Percentiles rank a stretch among this genome's conserved stretches.
These are phyloP conservation scores for Hylomyscus alleni DNA, from an alignment of 2,797 vertebrate genomes.

Conservation along the genomic window DNA sequence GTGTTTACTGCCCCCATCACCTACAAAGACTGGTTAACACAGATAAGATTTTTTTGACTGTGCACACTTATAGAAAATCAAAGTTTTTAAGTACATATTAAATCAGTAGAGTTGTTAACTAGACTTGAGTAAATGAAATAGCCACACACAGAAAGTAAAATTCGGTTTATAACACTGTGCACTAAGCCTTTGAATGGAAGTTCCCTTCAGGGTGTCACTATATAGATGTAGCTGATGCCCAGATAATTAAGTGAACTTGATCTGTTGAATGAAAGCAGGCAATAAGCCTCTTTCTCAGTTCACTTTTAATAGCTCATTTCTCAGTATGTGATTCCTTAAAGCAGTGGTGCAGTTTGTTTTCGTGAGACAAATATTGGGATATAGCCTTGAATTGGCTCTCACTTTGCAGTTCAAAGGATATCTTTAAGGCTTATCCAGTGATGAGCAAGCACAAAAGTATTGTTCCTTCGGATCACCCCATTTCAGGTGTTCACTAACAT, in stretches of 20 bases:
- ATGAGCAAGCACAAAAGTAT: conserved; percentile 83
- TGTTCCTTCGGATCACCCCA: conserved; percentile 70
- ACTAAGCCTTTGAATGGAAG: conserved; percentile 38
- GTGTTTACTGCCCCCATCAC: background rate
- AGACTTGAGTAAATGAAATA: conserved; percentile 57
- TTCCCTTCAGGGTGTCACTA: conserved; percentile 48
- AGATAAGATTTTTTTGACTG: conserved; percentile 5
- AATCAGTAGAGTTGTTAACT: background rate
- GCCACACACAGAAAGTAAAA: background rate
- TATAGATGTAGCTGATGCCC: conserved; percentile 47
- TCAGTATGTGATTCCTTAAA: conserved; percentile 73
- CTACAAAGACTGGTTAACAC: background rate
- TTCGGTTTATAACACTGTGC: background rate
- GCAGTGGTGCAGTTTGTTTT: conserved; percentile 52
- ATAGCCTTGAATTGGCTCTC: conserved; percentile 79
- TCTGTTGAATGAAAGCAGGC: conserved; percentile 68
- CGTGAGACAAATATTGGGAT: conserved; percentile 64
- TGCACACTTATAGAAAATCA: background rate
- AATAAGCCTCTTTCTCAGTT: conserved; percentile 61
- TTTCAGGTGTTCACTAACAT: conserved; percentile 85
- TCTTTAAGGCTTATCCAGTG: conserved; percentile 86
- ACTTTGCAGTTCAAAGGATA: conserved; percentile 81
- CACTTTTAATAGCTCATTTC: conserved; percentile 77
- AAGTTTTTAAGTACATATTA: background rate
- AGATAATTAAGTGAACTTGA: conserved; percentile 58